phyloP scores from a whole-genome alignment of 2,113 vertebrate genomes.

The Mobula hypostoma region DNA sequence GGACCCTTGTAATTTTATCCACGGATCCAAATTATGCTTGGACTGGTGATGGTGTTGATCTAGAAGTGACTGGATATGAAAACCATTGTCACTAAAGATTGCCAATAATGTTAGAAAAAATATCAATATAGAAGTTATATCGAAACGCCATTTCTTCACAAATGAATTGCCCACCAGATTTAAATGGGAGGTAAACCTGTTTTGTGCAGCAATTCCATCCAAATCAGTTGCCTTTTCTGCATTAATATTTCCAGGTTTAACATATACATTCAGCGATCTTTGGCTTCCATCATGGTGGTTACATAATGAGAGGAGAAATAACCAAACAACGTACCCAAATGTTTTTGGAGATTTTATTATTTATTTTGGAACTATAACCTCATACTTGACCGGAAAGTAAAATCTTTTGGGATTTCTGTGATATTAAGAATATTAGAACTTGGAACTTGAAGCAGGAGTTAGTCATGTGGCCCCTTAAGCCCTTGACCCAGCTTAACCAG shows the following conservation, averaged over 20 bases:
- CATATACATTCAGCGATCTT: background rate
- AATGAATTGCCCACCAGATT: background rate
- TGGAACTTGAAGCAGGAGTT: no score
- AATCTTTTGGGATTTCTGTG: background rate
- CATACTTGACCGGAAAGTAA: background rate
- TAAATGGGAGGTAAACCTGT: background rate
- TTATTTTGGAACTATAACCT: background rate
- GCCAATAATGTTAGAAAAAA: background rate
- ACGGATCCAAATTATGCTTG: background rate
- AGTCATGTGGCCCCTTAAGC: no score
- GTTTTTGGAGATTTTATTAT: background rate
- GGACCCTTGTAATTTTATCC: conserved; percentile 11
- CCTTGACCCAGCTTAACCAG: no score
- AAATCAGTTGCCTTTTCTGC: background rate
- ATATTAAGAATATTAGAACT: background rate
- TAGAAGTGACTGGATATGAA: background rate
- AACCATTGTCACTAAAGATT: background rate
- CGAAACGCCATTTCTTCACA: background rate
- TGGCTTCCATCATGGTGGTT: background rate
- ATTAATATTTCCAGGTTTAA: background rate
- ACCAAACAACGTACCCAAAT: conserved; percentile 5
- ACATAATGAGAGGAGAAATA: conserved; percentile 23
- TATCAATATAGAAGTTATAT: background rate
- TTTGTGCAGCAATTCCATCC: background rate
- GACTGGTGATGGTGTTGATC: background rate